Evolutionary conservation across 2,797 vertebrate genomes (phyloP).

Genomic region (Cossypha polioptera): DNA sequence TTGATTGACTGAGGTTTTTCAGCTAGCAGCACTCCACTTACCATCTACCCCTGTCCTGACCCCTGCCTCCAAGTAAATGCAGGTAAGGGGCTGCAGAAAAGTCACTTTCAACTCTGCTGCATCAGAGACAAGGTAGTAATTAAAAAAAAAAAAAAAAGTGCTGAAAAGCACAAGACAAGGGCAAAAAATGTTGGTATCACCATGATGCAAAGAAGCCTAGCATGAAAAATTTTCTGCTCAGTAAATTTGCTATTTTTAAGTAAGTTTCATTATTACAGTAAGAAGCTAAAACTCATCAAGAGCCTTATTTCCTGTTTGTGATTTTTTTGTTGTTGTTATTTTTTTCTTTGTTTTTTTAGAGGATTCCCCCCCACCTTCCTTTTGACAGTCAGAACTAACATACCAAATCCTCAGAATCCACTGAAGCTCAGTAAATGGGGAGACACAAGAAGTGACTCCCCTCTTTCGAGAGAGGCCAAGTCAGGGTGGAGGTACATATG

Average conservation of each 20-base stretch:
- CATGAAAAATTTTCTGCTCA: slow-evolving; percentile 12
- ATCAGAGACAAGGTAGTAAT: neutral
- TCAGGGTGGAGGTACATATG: neutral
- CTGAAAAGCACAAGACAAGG: neutral
- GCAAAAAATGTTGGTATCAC: neutral
- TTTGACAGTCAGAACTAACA: neutral
- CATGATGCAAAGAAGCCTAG: neutral
- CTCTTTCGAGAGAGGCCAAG: neutral
- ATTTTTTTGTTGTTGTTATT: neutral
- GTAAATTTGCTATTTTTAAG: neutral
- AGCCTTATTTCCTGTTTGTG: neutral
- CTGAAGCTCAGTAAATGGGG: neutral
- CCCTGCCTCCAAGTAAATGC: neutral
- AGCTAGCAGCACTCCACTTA: neutral
- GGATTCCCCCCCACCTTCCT: fast-evolving
- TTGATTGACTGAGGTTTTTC: neutral
- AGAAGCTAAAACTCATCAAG: neutral
- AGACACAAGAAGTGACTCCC: neutral
- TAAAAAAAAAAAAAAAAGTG: neutral
- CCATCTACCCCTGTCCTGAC: neutral
- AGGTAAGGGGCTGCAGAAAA: neutral
- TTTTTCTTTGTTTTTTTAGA: neutral
- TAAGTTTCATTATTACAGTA: neutral
- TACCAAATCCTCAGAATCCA: neutral
- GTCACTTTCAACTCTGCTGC: neutral